Base-by-base conservation (phyloP, 2,113 vertebrate species). In the Lepisosteus oculatus region DNA sequence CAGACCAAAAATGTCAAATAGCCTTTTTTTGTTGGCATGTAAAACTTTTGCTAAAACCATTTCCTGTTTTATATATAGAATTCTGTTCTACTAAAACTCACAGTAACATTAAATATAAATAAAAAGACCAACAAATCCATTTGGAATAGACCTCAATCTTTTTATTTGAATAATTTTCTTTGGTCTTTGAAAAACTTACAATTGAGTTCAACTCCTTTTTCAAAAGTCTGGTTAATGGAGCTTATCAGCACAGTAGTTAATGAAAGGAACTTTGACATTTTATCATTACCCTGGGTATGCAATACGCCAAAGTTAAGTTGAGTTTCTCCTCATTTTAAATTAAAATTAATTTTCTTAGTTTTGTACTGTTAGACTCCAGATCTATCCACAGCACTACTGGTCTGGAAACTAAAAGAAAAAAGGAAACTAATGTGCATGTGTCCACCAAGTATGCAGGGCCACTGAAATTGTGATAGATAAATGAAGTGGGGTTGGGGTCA, bases 101-200 rank as follows among this genome's bases (percentile, higher is more conserved):
- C 29, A 29, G 29, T 29, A 29, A 29, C 29, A 29, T 29, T 29
- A 29, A 29, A 29, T 29, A 29, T 29, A 29, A 29, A 29, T 29
- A 29, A 29, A 29, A 29, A 2, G 29, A 29, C 29, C 2, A 29
- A 29, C 29, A 29, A 29, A 29, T 29, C 29, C 29, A 29, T 29
- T 29, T 29, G 29, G 65, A 45, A 51, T 9, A 1, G 47, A 51
- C 5, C 47, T 51, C 9, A 9, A 6, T 61, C 13, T 69, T 47
- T 65, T 62, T 74, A 63, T 68, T 68, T 68, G 57, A 68, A 63
- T 59, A 65, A 7, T 67, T 13, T 55, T 45, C 55, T 15, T 67
- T 11, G 44, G 9, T 51, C 47, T 4, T 13, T 14, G 57, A 15
- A 5, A 59, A 15, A n/a, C n/a, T 15, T 15, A n/a, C 9, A n/a